These are phyloP conservation scores for Polydrusus tereticollis DNA, from an alignment of 2,888 invertebrate species.

Conservation along the genomic window DNA sequence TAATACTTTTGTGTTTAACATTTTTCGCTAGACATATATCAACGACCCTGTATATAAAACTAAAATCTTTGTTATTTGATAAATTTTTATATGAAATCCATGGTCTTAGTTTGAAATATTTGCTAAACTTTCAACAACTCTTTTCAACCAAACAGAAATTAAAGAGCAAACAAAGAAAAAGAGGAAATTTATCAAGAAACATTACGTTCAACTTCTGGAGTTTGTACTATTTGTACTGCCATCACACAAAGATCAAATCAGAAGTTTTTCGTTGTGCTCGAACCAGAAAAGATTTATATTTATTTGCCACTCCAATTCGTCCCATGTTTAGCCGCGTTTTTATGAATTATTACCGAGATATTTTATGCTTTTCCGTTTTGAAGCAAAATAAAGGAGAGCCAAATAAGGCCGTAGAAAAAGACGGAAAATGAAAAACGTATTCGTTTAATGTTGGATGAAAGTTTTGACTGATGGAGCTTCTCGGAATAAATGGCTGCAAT, in stretches of 20 bases:
- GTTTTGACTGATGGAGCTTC: conserved; percentile 12
- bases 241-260: conserved; percentile 18
- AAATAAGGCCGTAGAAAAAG: conserved; percentile 3
- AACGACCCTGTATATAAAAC: too few species aligned
- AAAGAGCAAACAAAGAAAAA: conserved; percentile 5
- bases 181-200: neutral
- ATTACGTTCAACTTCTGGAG: neutral
- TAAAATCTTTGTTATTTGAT: neutral
- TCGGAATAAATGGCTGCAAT: conserved; percentile 11
- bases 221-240: conserved; percentile 18
- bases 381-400: conserved; percentile 8
- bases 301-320: conserved; percentile 40
- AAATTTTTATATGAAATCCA: neutral
- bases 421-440: conserved; percentile 13
- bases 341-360: conserved; percentile 25
- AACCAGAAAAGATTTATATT: conserved; percentile 31
- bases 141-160: neutral
- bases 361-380: conserved; percentile 23
- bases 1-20: too few species aligned
- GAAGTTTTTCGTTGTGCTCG: conserved; percentile 22
- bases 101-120: neutral
- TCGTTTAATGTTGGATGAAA: conserved; percentile 15
- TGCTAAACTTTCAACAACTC: neutral
- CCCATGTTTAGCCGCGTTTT: conserved; percentile 31
- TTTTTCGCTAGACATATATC: too few species aligned